These are phyloP conservation scores for Cervus canadensis DNA, from an alignment of 2,113 vertebrate genomes.

Conservation along the genomic window DNA sequence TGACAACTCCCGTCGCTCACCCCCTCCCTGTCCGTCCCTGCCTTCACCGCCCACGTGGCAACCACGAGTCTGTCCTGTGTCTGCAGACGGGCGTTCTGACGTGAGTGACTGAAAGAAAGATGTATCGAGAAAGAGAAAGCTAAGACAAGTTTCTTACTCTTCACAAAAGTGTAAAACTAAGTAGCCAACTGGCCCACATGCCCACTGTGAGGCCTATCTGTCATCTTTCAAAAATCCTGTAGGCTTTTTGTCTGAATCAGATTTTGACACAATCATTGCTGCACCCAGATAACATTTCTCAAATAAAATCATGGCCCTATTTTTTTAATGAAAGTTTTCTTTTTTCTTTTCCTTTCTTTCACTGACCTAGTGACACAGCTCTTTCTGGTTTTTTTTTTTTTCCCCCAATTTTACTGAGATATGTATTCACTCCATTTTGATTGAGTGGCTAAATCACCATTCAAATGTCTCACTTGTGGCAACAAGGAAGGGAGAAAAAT, in stretches of 20 bases:
- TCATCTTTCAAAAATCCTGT: neutral
- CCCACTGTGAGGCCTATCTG: fast-evolving
- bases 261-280: neutral
- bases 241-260: neutral
- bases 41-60: fast-evolving
- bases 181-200: fast-evolving
- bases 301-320: neutral
- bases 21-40: fast-evolving
- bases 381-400: neutral
- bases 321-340: neutral
- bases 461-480: neutral
- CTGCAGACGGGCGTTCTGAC: fast-evolving
- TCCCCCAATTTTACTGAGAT: neutral
- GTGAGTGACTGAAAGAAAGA: neutral
- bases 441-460: neutral
- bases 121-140: neutral
- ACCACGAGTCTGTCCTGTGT: neutral
- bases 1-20: fast-evolving
- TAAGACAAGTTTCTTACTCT: neutral
- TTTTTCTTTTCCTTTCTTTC: neutral
- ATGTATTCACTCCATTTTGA: neutral
- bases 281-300: neutral
- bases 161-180: neutral
- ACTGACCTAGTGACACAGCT: neutral
- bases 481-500: neutral